phyloP scores from a whole-genome alignment of 2,888 invertebrate genomes.

The Nasonia oneida region DNA sequence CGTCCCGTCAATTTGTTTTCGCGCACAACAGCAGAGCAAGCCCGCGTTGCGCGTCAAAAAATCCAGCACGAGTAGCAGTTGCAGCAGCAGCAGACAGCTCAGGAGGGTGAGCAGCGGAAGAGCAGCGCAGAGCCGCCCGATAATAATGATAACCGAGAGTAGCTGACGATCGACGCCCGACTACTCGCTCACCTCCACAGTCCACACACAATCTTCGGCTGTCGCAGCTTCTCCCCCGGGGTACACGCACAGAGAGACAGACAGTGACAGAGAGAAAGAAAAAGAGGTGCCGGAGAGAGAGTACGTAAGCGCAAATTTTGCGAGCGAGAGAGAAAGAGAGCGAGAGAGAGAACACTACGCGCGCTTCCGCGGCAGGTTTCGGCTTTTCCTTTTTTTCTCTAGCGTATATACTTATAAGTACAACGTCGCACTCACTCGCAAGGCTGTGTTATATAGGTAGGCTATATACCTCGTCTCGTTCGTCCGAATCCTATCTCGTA shows the following conservation, averaged over 20 bases:
- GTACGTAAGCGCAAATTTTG: constrained; percentile 1
- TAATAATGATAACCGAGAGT: constrained; percentile 16
- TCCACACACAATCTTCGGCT: background rate
- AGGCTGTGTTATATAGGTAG: background rate
- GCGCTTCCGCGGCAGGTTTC: background rate
- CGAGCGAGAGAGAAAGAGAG: background rate
- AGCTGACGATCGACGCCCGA: constrained; percentile 26
- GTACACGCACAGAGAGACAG: constrained; percentile 15
- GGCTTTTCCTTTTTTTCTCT: background rate
- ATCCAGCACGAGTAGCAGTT: constrained; percentile 21
- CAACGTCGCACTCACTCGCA: background rate
- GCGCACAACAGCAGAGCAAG: constrained; percentile 18
- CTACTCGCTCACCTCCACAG: constrained; percentile 16
- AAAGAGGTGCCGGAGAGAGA: background rate
- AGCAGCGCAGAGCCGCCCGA: constrained; percentile 5
- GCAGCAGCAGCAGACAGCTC: too few relatives aligned
- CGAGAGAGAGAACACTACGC: background rate
- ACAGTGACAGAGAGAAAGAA: constrained; percentile 20
- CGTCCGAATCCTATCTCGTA: background rate
- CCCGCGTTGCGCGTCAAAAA: background rate
- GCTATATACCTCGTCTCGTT: constrained; percentile 4
- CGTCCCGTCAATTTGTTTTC: constrained; percentile 25
- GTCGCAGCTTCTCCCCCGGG: constrained; percentile 10
- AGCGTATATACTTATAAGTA: background rate
- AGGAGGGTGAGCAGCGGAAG: background rate